phyloP scores from a whole-genome alignment of 2,888 invertebrate species.

The Pegoplata infirma region DNA sequence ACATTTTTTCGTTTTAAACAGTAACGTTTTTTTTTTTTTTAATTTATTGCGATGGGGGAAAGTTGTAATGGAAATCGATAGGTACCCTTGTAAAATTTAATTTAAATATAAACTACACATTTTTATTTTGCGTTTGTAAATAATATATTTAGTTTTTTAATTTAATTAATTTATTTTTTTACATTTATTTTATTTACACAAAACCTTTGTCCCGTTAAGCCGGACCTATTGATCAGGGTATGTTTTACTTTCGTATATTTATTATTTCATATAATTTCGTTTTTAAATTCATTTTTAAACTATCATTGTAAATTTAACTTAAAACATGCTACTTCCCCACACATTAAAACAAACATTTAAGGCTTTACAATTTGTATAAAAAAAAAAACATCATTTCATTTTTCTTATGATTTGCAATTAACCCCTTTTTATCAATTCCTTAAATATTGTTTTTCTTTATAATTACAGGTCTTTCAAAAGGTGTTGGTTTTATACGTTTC shows the following conservation, averaged over 20 bases:
- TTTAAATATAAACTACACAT: constrained; percentile 3
- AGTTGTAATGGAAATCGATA: too few relatives aligned
- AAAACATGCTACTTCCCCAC: neutral
- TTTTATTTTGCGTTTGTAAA: constrained; percentile 38
- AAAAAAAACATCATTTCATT: constrained; percentile 3
- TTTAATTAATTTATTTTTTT: constrained; percentile 59
- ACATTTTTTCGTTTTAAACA: too few relatives aligned
- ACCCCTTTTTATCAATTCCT: neutral
- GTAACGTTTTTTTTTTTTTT: too few relatives aligned
- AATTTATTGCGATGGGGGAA: too few relatives aligned
- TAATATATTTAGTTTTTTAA: constrained; percentile 49
- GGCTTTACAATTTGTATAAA: neutral
- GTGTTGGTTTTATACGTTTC: constrained; percentile 96
- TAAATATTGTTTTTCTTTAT: constrained; percentile 21
- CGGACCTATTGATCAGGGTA: constrained; percentile 80
- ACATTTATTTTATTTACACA: constrained; percentile 56
- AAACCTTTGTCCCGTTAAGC: constrained; percentile 66
- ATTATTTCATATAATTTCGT: constrained; percentile 13
- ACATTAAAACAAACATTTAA: neutral
- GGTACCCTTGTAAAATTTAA: too few relatives aligned
- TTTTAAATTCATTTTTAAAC: neutral
- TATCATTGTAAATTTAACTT: neutral
- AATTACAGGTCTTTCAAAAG: constrained; percentile 89
- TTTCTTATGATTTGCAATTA: neutral
- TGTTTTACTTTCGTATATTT: constrained; percentile 55